These are phyloP conservation scores for Yponomeuta evonymella DNA, from an alignment of 2,888 invertebrate genomes.

Conservation along the genomic window DNA sequence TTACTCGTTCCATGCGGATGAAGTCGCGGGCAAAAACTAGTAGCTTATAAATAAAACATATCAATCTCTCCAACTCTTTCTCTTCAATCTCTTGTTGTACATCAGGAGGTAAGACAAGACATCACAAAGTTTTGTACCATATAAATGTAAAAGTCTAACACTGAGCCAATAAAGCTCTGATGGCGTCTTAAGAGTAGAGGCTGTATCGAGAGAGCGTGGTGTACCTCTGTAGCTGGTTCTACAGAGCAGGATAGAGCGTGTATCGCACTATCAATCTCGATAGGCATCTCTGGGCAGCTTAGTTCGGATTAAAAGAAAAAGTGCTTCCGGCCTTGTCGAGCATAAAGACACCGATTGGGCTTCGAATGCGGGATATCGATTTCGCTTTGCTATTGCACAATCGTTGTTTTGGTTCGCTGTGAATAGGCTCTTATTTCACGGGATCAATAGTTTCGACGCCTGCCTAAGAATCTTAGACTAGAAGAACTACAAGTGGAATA, in stretches of 20 bases:
- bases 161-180: no score
- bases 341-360: conserved; percentile 64
- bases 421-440: background rate
- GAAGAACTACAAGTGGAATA: background rate
- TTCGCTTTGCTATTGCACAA: conserved; percentile 42
- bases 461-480: background rate
- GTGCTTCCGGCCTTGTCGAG: conserved; percentile 21
- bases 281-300: background rate
- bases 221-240: no score
- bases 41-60: no score
- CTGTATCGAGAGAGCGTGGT: no score
- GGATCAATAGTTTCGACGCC: background rate
- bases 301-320: conserved; percentile 4
- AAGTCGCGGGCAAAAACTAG: no score
- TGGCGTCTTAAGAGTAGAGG: no score
- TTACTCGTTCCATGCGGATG: no score
- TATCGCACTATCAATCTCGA: background rate
- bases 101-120: no score
- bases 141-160: no score
- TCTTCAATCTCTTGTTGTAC: no score
- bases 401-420: background rate
- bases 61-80: no score
- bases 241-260: background rate
- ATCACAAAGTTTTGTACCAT: no score
- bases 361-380: conserved; percentile 63